phyloP scores from a whole-genome alignment of 2,113 vertebrate genomes.

The Nematolebias whitei region DNA sequence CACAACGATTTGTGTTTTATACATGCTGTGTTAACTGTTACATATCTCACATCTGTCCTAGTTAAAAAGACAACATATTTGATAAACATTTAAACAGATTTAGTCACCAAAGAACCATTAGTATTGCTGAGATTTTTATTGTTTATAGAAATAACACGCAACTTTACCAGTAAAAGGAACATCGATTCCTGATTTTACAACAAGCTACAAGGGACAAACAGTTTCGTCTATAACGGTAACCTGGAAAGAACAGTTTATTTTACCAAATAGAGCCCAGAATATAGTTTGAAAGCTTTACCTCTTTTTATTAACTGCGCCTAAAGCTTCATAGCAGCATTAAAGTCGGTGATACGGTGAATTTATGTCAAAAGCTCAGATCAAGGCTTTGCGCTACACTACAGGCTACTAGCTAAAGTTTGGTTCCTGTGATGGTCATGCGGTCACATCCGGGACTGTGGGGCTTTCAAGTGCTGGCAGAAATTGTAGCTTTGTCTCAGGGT shows the following conservation, averaged over 20 bases:
- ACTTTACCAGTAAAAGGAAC: not conserved
- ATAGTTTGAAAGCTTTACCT: conserved; percentile 15
- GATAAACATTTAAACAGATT: not conserved
- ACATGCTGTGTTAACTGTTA: not conserved
- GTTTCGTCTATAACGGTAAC: not conserved
- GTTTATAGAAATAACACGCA: not conserved
- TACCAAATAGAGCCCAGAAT: not conserved
- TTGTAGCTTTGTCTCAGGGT: not conserved
- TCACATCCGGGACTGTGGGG: conserved; percentile 47
- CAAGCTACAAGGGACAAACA: conserved; percentile 17
- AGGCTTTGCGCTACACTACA: conserved; percentile 36
- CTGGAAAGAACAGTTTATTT: not conserved
- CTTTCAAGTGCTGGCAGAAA: not conserved
- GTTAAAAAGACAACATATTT: not conserved
- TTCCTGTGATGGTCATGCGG: conserved; percentile 35
- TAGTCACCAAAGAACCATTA: not conserved
- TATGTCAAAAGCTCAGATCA: not conserved
- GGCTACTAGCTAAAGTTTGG: conserved; percentile 42
- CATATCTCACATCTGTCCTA: too few relatives aligned
- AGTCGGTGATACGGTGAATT: not conserved
- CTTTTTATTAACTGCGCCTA: conserved; percentile 24
- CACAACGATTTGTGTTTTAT: not conserved
- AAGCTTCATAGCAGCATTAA: conserved; percentile 32
- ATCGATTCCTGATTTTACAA: not conserved
- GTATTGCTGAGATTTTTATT: not conserved